Percentiles rank a stretch among this genome's conserved stretches.
phyloP scores from a whole-genome alignment of 2,113 vertebrate genomes.

The Enhydra lutris region DNA sequence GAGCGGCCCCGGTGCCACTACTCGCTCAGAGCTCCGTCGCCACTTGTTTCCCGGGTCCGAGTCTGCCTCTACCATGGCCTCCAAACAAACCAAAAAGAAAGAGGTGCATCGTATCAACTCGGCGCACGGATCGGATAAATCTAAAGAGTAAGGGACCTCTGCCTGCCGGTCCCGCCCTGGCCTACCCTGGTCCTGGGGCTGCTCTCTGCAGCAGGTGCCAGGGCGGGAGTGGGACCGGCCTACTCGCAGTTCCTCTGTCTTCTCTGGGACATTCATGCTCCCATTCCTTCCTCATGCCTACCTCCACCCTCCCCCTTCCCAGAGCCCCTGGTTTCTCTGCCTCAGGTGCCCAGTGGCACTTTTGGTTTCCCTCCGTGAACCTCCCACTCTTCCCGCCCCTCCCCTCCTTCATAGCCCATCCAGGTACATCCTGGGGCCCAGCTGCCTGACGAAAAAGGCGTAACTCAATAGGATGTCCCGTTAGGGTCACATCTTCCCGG shows the following conservation, averaged over 20 bases:
- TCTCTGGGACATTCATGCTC: background rate
- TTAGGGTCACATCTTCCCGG: background rate
- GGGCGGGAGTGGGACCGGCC: background rate
- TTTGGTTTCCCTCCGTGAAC: background rate
- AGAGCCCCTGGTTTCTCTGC: background rate
- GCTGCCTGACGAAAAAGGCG: background rate
- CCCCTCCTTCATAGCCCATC: background rate
- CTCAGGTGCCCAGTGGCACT: background rate
- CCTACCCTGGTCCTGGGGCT: background rate
- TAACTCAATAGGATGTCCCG: background rate
- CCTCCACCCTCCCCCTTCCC: background rate
- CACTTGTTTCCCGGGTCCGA: fast-evolving
- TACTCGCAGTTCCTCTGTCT: background rate
- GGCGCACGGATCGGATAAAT: slow-evolving; percentile 78
- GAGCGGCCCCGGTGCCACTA: fast-evolving
- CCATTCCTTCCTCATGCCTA: too few species aligned
- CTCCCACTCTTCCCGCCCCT: too few species aligned
- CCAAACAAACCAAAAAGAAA: slow-evolving; percentile 83
- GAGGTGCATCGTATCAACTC: slow-evolving; percentile 80
- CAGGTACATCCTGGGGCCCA: background rate
- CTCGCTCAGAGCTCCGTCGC: fast-evolving
- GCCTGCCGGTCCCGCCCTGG: background rate
- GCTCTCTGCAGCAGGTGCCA: background rate
- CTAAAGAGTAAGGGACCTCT: slow-evolving; percentile 83
- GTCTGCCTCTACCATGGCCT: slow-evolving; percentile 49